Evolutionary conservation across 2,113 vertebrate genomes (phyloP).

Genomic region (Benitochromis conjunctus): DNA sequence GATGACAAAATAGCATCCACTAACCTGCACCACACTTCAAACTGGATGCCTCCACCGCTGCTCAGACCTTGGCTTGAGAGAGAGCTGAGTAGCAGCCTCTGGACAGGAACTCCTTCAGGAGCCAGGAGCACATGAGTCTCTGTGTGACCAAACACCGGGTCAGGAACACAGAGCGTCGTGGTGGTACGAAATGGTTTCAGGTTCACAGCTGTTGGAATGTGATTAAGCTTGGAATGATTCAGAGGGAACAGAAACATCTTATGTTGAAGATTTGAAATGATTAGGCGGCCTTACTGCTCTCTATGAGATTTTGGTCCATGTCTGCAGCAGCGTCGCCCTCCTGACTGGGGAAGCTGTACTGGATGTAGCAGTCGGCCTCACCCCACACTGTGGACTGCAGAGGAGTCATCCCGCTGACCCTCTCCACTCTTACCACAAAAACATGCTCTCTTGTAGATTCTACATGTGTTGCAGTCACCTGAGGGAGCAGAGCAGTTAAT

Average conservation of each 20-base stretch:
- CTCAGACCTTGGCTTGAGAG: conserved; percentile 71
- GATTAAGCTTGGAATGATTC: background rate
- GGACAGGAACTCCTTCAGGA: conserved; percentile 84
- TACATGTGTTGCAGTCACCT: conserved; percentile 47
- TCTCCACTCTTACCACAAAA: conserved; percentile 84
- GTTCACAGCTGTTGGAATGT: conserved; percentile 68
- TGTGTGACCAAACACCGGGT: conserved; percentile 83
- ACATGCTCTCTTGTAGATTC: conserved; percentile 78
- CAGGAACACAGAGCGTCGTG: conserved; percentile 86
- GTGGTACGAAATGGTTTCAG: conserved; percentile 83
- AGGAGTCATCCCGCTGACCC: conserved; percentile 81
- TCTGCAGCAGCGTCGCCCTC: conserved; percentile 37
- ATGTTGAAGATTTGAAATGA: background rate
- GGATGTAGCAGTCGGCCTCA: conserved; percentile 93
- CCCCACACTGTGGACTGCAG: conserved; percentile 95
- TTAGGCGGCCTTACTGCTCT: conserved; percentile 69
- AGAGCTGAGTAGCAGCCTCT: conserved; percentile 82
- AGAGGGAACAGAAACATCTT: background rate
- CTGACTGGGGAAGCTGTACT: conserved; percentile 88
- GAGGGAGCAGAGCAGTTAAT: background rate
- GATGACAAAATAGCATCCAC: background rate
- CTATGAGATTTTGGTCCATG: conserved; percentile 50
- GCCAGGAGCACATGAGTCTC: conserved; percentile 82
- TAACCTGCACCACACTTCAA: conserved; percentile 98
- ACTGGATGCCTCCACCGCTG: conserved; percentile 83